Percentiles rank a stretch among this genome's conserved stretches.
Conservation (phyloP, 2,113 vertebrate genomes). For the Phylloscopus whistleri region DNA sequence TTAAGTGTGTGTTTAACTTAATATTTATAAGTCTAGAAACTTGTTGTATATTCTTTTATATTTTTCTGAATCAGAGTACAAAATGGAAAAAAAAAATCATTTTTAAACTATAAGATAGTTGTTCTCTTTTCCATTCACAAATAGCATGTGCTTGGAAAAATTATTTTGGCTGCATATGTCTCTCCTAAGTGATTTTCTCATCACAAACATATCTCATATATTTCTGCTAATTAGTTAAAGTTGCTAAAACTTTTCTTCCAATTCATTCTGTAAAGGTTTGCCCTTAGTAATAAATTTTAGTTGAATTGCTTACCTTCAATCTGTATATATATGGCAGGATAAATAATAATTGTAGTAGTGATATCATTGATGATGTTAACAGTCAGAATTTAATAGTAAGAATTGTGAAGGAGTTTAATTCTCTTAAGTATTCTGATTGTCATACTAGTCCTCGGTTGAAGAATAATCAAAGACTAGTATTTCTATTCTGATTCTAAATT, state of each 20-base stretch:
- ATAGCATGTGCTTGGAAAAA: not conserved
- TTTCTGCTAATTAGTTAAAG: not conserved
- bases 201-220: not conserved
- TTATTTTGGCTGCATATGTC: fast-evolving
- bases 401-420: not conserved
- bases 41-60: not conserved
- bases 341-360: not conserved
- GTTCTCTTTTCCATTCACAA: not conserved
- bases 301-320: not conserved
- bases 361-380: not conserved
- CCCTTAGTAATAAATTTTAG: not conserved
- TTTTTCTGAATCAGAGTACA: not conserved
- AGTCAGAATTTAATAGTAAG: not conserved
- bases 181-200: not conserved
- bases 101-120: not conserved
- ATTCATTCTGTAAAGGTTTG: not conserved
- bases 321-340: not conserved
- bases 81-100: not conserved
- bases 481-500: too few relatives aligned
- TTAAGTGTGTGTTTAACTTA: not conserved
- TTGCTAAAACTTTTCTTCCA: not conserved
- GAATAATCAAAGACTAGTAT: not conserved
- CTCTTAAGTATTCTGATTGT: not conserved
- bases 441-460: not conserved
- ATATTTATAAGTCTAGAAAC: not conserved